Evolutionary conservation across 2,797 vertebrate genomes (phyloP), one percentile per base, ranked within the genome.

Genomic region (Catostomus latipinnis): DNA sequence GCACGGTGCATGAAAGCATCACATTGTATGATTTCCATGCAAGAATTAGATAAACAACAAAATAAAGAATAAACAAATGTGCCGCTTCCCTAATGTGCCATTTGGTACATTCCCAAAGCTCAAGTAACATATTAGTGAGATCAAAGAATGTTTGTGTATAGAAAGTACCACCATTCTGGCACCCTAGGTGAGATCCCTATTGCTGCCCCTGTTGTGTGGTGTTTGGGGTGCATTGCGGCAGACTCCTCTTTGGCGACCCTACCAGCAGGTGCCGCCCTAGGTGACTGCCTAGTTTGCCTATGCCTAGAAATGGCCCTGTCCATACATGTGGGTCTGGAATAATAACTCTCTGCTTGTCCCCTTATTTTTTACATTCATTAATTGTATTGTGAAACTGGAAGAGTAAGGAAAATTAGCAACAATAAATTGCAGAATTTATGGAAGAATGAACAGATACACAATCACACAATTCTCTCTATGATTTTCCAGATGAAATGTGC

Each of bases 361-460:
- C 78, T 70, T 78, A 63, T 16, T 70, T 86, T 83, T 88, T 3
- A 73, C 84, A 76, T 86, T 90, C 81, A 81, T 83, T 46, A 83
- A 69, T 45, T 85, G 74, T 8, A 83, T 68, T 79, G 86, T 76
- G 82, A 76, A 79, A 61, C 80, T 87, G 76, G 13, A 83, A 82
- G 78, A 82, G 5, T 18, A 86, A 81, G 85, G 67, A 82, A 80
- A 89, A 87, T 87, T 87, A 90, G 90, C 83, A 86, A 78, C 78
- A 85, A 84, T 66, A 53, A 58, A 58, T 78, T 18, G 6, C 61
- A 78, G 85, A 76, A 82, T 84, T 89, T 83, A 77, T 61, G 53
- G 65, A 76, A 80, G 52, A 69, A 14, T n/a, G 49, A 61, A 46
- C 12, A 61, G 1, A 66, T 46, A 61, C 61, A 71, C 56, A 66